Percentiles rank a stretch among this genome's conserved stretches.
phyloP scores from a whole-genome alignment of 2,113 vertebrate genomes.

The Acrocephalus arundinaceus region DNA sequence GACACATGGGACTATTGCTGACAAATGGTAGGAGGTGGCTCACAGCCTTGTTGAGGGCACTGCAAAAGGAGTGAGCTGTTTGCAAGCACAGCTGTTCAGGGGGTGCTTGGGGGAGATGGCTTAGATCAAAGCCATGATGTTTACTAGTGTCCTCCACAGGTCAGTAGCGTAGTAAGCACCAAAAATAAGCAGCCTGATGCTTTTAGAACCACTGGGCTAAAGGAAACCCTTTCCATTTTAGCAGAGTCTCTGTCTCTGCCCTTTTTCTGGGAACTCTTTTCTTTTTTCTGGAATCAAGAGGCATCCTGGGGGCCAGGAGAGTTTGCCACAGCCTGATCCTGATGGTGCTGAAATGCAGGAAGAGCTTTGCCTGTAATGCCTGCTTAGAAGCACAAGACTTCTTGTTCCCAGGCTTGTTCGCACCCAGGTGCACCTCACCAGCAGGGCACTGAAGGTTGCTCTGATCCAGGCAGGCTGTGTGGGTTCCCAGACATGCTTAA shows the following conservation, averaged over 20 bases:
- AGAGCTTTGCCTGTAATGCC: neutral
- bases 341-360: neutral
- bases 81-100: neutral
- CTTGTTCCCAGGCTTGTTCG: neutral
- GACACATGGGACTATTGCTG: neutral
- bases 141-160: neutral
- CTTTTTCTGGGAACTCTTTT: neutral
- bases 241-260: neutral
- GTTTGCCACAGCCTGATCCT: neutral
- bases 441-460: neutral
- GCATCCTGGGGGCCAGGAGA: neutral
- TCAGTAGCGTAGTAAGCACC: neutral
- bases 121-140: neutral
- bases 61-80: neutral
- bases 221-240: neutral
- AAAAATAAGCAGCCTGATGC: neutral
- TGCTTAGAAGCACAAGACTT: neutral
- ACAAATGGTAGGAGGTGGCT: neutral
- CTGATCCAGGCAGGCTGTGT: neutral
- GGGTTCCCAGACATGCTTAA: neutral
- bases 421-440: neutral
- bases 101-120: neutral
- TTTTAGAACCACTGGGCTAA: neutral
- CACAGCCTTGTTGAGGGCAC: neutral
- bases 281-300: fast-evolving